Percentiles rank a stretch among this genome's conserved stretches.
Conservation (phyloP, 1,140 invertebrate genomes). For the Drosophila punjabiensis region DNA sequence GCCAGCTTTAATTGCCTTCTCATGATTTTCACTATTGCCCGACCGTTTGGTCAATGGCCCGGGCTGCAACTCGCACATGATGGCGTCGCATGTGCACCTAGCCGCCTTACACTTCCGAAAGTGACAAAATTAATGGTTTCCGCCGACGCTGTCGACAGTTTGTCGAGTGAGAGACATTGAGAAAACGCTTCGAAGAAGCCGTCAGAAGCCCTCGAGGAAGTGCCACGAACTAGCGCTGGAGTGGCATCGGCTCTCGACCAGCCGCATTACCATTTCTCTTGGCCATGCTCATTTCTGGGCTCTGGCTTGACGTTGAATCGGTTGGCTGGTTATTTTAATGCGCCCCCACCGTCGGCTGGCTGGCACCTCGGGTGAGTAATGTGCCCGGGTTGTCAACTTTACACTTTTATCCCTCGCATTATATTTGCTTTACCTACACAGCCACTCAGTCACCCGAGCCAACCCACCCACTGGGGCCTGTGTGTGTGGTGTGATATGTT, state of each 20-base stretch:
- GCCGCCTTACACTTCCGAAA: conserved; percentile 64
- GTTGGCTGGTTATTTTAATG: conserved; percentile 82
- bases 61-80: conserved; percentile 19
- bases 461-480: neutral
- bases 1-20: conserved; percentile 71
- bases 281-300: conserved; percentile 71
- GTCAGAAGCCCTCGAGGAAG: conserved; percentile 34
- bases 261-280: conserved; percentile 80
- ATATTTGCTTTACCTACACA: conserved; percentile 81
- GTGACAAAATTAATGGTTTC: conserved; percentile 85
- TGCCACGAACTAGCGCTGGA: neutral
- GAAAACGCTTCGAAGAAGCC: conserved; percentile 64
- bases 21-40: conserved; percentile 74
- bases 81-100: conserved; percentile 53
- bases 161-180: conserved; percentile 69
- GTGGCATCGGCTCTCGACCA: conserved; percentile 44
- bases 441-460: conserved; percentile 21
- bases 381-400: conserved; percentile 83
- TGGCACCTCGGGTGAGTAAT: conserved; percentile 82
- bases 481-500: conserved; percentile 72
- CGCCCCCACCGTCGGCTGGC: conserved; percentile 39
- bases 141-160: conserved; percentile 71
- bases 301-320: conserved; percentile 75
- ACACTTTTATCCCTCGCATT: conserved; percentile 82
- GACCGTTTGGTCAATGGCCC: conserved; percentile 46